These are phyloP conservation scores for Siphlonurus alternatus DNA, from an alignment of 2,888 invertebrate species.

Conservation along the genomic window DNA sequence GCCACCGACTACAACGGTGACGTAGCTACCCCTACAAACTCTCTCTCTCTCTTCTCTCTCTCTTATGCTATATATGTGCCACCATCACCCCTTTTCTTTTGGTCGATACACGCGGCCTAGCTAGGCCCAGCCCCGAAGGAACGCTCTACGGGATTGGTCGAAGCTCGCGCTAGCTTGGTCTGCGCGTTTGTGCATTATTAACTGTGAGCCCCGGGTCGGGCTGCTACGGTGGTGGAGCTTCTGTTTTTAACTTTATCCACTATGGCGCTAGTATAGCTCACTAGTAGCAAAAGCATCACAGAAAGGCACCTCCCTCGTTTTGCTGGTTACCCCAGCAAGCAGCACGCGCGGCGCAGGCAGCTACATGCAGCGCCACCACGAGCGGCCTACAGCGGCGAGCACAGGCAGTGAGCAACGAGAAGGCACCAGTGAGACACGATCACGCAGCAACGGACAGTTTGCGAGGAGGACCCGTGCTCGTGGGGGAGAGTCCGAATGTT, in stretches of 20 bases:
- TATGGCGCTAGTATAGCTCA: neutral
- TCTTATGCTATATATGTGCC: neutral
- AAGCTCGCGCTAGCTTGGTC: neutral
- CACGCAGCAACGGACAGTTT: no score
- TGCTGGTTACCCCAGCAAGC: neutral
- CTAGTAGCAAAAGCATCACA: no score
- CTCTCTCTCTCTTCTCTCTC: no score
- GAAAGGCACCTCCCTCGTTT: no score
- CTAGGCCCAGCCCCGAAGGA: constrained; percentile 11
- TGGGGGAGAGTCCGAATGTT: neutral
- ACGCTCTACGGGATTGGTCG: constrained; percentile 12
- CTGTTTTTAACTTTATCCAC: neutral
- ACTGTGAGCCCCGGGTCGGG: constrained; percentile 11
- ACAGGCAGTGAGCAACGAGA: neutral
- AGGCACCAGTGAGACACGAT: neutral
- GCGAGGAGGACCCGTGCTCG: neutral
- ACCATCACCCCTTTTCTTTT: constrained; percentile 10
- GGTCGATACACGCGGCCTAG: constrained; percentile 13
- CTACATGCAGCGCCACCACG: neutral
- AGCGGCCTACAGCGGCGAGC: neutral
- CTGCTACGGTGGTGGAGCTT: neutral
- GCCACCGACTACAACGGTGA: neutral
- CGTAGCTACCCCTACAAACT: no score
- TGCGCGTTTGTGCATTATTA: constrained; percentile 13
- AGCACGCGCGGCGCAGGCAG: neutral